Evolutionary conservation across 2,113 vertebrate species (phyloP).

Genomic region (Galbula dea): DNA sequence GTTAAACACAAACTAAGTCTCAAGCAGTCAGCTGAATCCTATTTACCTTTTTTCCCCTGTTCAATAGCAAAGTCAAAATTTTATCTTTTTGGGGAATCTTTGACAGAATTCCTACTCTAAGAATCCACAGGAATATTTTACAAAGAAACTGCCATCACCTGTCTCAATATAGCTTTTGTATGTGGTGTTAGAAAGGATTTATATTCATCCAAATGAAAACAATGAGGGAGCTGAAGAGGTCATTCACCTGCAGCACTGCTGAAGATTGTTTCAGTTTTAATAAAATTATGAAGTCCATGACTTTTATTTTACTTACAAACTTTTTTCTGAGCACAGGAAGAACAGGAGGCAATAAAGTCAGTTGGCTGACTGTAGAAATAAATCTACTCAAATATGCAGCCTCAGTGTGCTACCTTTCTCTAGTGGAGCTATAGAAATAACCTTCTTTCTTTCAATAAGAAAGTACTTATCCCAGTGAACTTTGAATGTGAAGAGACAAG

Average conservation of each 20-base stretch:
- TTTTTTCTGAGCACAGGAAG: not conserved
- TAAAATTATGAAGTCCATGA: not conserved
- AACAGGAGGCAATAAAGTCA: not conserved
- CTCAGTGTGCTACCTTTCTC: not conserved
- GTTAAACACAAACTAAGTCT: not conserved
- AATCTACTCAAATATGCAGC: not conserved
- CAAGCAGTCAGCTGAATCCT: not conserved
- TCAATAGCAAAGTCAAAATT: not conserved
- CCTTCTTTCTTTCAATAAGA: not conserved
- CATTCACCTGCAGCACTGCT: not conserved
- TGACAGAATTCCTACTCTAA: not conserved
- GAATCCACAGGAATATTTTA: not conserved
- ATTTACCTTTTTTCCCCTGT: not conserved
- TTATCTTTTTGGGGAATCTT: not conserved
- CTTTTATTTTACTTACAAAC: not conserved
- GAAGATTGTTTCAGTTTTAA: not conserved
- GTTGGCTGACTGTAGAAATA: not conserved
- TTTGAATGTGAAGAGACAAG: not conserved
- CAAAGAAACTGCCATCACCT: not conserved
- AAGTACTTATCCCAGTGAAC: not conserved
- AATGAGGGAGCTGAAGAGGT: not conserved
- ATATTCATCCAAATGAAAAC: not conserved
- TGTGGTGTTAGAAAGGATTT: not conserved
- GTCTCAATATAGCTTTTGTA: not conserved
- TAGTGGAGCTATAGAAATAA: not conserved